Evolutionary conservation across 2,113 vertebrate genomes (phyloP).

Genomic region (Gopherus evgoodei): DNA sequence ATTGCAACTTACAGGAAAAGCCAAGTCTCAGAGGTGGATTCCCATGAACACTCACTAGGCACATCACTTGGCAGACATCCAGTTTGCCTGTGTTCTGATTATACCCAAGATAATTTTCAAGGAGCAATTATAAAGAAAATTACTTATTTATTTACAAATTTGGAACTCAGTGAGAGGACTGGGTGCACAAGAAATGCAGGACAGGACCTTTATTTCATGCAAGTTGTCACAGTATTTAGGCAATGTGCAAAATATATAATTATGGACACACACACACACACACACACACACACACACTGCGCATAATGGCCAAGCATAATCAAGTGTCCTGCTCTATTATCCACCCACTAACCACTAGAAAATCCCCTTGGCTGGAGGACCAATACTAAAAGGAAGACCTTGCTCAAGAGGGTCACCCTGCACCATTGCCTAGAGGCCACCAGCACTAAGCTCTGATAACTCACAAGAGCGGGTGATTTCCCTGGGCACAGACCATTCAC

Average conservation of each 20-base stretch:
- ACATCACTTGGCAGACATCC: background rate
- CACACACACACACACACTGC: background rate
- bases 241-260: background rate
- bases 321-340: background rate
- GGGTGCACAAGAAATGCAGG: background rate
- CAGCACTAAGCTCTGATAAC: background rate
- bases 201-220: background rate
- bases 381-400: background rate
- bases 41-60: background rate
- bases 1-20: background rate
- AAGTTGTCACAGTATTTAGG: background rate
- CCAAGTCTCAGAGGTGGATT: background rate
- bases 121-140: background rate
- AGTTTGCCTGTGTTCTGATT: background rate
- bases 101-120: background rate
- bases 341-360: background rate
- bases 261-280: background rate
- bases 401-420: background rate
- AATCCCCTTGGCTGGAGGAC: background rate
- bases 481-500: background rate
- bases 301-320: background rate
- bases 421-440: background rate
- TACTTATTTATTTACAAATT: background rate
- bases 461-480: background rate
- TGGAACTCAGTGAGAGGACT: background rate